Evolutionary conservation across 2,888 invertebrate species (phyloP).

Genomic region (Sphinx pinastri): DNA sequence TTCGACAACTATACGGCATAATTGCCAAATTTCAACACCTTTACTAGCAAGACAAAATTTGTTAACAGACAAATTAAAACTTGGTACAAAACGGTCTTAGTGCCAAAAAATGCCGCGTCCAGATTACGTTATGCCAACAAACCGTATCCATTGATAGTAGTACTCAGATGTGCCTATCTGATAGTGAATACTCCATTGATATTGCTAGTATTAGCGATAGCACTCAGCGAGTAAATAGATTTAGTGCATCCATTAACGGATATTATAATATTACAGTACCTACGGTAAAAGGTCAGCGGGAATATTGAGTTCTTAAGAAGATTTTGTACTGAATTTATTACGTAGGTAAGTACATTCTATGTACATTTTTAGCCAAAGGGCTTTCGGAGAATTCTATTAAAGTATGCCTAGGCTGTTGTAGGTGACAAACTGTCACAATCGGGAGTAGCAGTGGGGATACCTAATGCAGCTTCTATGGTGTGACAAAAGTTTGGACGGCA

Average conservation of each 20-base stretch:
- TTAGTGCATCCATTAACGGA: not conserved
- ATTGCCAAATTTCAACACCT: conserved; percentile 2
- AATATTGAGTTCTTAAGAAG: too few relatives aligned
- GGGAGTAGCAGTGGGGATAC: too few relatives aligned
- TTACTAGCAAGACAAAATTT: conserved; percentile 6
- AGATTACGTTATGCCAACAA: conserved; percentile 3
- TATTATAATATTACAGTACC: too few relatives aligned
- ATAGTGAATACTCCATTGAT: not conserved
- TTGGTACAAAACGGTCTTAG: conserved; percentile 2
- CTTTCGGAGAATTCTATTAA: too few relatives aligned
- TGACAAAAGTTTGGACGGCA: too few relatives aligned
- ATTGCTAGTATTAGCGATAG: not conserved
- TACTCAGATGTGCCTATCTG: not conserved
- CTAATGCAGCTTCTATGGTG: too few relatives aligned
- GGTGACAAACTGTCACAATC: too few relatives aligned
- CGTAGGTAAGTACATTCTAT: too few relatives aligned
- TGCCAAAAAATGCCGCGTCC: conserved; percentile 3
- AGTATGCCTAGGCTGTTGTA: too few relatives aligned
- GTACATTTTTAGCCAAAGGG: too few relatives aligned
- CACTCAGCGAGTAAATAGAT: not conserved
- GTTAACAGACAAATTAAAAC: not conserved
- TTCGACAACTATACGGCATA: not conserved
- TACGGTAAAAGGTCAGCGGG: too few relatives aligned
- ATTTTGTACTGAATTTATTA: too few relatives aligned
- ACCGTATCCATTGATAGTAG: conserved; percentile 6